Percentiles rank a stretch among this genome's conserved stretches.
These are phyloP conservation scores for Telenomus remus DNA, from an alignment of 1,140 invertebrate genomes.

Conservation along the genomic window DNA sequence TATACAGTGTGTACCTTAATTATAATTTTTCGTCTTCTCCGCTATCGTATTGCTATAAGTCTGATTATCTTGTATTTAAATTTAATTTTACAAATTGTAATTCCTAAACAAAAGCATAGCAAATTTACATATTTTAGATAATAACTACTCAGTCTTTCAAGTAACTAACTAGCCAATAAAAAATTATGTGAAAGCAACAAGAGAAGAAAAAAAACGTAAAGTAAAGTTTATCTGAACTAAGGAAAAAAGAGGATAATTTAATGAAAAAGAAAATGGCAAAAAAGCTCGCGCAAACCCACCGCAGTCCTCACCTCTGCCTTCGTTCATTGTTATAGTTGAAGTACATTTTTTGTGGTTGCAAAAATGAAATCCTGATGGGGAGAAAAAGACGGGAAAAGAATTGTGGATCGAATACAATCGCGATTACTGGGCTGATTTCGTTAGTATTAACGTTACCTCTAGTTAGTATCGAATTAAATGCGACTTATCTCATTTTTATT, in stretches of 20 bases:
- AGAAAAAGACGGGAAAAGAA: slow-evolving; percentile 28
- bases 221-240: slow-evolving; percentile 36
- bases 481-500: slow-evolving; percentile 33
- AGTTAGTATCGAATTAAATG: slow-evolving; percentile 35
- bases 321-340: slow-evolving; percentile 63
- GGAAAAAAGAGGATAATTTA: slow-evolving; percentile 36
- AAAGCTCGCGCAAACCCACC: slow-evolving; percentile 40
- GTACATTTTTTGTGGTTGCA: slow-evolving; percentile 16
- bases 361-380: too few species aligned
- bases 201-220: slow-evolving; percentile 28
- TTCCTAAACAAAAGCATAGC: slow-evolving; percentile 32
- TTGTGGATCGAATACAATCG: slow-evolving; percentile 59
- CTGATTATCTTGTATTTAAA: slow-evolving; percentile 47
- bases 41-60: slow-evolving; percentile 37
- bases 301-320: slow-evolving; percentile 65
- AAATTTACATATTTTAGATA: slow-evolving; percentile 50
- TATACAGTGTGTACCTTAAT: slow-evolving; percentile 45
- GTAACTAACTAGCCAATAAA: slow-evolving; percentile 51
- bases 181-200: slow-evolving; percentile 11
- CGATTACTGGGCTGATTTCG: slow-evolving; percentile 61
- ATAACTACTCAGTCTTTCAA: slow-evolving; percentile 52
- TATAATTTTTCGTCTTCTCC: slow-evolving; percentile 41
- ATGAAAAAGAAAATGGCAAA: slow-evolving; percentile 3
- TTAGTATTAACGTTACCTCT: slow-evolving; percentile 50
- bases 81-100: slow-evolving; percentile 50